Evolutionary conservation across 2,888 invertebrate genomes (phyloP).

Genomic region (Plemyria rubiginata): DNA sequence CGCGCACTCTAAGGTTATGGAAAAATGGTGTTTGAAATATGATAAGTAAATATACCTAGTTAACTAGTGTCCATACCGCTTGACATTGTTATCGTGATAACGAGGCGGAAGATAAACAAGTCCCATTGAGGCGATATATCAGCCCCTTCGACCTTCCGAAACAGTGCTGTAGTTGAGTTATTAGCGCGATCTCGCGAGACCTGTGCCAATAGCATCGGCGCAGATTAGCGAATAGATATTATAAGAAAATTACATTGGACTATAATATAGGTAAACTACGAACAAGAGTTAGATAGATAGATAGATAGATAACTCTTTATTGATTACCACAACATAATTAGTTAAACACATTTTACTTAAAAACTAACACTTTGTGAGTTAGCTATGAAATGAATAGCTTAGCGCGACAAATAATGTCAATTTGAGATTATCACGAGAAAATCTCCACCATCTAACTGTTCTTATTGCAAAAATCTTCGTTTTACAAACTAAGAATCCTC

Average conservation of each 20-base stretch:
- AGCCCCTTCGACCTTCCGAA: slow-evolving; percentile 37
- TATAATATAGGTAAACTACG: background rate
- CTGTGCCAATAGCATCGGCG: slow-evolving; percentile 22
- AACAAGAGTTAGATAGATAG: background rate
- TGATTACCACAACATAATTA: too few relatives aligned
- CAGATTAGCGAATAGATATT: slow-evolving; percentile 8
- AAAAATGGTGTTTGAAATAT: too few relatives aligned
- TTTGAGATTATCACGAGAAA: too few relatives aligned
- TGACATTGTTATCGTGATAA: slow-evolving; percentile 7
- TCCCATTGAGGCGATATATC: slow-evolving; percentile 73
- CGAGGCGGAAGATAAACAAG: slow-evolving; percentile 64
- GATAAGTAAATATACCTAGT: background rate
- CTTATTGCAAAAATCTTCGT: background rate
- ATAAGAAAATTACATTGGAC: background rate
- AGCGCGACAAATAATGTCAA: too few relatives aligned
- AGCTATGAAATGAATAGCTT: too few relatives aligned
- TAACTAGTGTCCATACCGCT: slow-evolving; percentile 6
- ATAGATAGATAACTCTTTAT: too few relatives aligned
- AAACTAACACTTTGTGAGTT: too few relatives aligned
- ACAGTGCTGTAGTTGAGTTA: slow-evolving; percentile 30
- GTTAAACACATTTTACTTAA: too few relatives aligned
- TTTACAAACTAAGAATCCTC: slow-evolving; percentile 1
- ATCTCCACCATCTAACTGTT: background rate
- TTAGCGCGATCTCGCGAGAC: slow-evolving; percentile 33
- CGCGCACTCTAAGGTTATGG: too few relatives aligned